Evolutionary conservation across 2,113 vertebrate genomes (phyloP).

Genomic region (Lampris megalopsis): DNA sequence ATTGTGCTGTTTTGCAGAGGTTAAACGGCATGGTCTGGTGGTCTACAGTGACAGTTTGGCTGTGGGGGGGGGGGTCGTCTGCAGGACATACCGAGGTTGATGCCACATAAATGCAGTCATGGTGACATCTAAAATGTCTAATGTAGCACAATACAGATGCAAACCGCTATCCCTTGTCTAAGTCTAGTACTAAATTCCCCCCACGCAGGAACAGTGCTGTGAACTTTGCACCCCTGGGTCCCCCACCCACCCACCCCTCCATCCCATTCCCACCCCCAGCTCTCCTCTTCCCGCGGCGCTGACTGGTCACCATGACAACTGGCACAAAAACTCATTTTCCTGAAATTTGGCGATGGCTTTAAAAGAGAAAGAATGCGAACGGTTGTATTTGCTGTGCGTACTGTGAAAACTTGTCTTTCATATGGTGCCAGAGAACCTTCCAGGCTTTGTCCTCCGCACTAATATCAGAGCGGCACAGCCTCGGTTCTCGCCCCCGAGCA

Average conservation of each 20-base stretch:
- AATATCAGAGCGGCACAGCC: constrained; percentile 67
- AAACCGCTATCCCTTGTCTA: no score
- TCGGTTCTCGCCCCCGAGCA: constrained; percentile 53
- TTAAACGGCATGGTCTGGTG: no score
- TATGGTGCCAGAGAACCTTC: constrained; percentile 60
- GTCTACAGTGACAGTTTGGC: no score
- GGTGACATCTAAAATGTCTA: no score
- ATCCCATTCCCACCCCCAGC: constrained; percentile 11
- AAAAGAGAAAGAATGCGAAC: constrained; percentile 31
- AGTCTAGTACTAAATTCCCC: background rate
- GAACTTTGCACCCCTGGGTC: constrained; percentile 25
- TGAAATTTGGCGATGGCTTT: constrained; percentile 44
- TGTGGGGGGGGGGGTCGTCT: no score
- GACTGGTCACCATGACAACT: constrained; percentile 57
- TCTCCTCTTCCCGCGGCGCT: constrained; percentile 23
- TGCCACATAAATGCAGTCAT: no score
- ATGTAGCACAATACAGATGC: no score
- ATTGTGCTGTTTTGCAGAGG: no score
- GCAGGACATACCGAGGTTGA: no score
- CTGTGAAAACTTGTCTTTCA: constrained; percentile 63
- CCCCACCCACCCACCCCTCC: no score
- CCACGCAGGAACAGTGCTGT: constrained; percentile 20
- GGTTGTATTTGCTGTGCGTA: constrained; percentile 59
- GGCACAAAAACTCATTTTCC: constrained; percentile 42
- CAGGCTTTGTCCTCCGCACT: constrained; percentile 61